Percentiles rank a stretch among this genome's conserved stretches.
Conservation (phyloP, 2,113 vertebrate species). For the Peucedramus taeniatus region DNA sequence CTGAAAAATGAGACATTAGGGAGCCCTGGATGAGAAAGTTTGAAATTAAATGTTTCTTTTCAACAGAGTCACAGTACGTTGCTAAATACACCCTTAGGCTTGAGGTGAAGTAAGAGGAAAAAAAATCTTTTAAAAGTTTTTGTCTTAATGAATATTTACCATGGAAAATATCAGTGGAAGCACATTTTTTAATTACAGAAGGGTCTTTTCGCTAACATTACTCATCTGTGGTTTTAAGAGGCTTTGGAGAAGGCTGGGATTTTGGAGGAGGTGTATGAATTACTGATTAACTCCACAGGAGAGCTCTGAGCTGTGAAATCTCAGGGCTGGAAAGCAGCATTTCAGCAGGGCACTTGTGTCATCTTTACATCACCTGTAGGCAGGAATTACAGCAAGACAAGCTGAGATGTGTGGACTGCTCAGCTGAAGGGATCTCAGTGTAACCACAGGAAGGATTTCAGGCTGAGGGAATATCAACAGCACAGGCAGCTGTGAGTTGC, state of each 20-base stretch:
- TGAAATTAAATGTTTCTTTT: not conserved
- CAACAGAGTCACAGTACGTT: not conserved
- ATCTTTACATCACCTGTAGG: not conserved
- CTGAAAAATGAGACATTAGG: not conserved
- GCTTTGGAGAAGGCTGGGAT: not conserved
- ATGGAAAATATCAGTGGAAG: not conserved
- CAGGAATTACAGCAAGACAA: not conserved
- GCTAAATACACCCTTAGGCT: not conserved
- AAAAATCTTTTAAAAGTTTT: not conserved
- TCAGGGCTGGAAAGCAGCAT: not conserved
- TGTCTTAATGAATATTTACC: not conserved
- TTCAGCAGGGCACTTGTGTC: not conserved
- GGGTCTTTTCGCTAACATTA: not conserved
- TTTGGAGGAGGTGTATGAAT: not conserved
- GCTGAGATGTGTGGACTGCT: not conserved
- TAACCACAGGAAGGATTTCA: not conserved
- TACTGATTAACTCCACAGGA: not conserved
- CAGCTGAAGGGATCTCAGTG: not conserved
- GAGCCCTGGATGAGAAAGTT: not conserved
- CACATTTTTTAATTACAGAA: not conserved
- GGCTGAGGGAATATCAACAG: not conserved
- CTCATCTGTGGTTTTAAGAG: not conserved
- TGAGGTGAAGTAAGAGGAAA: not conserved
- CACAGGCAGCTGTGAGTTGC: not conserved
- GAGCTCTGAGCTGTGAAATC: not conserved